Base-by-base conservation (phyloP, 1,140 invertebrate genomes). In the Lucilia sericata region DNA sequence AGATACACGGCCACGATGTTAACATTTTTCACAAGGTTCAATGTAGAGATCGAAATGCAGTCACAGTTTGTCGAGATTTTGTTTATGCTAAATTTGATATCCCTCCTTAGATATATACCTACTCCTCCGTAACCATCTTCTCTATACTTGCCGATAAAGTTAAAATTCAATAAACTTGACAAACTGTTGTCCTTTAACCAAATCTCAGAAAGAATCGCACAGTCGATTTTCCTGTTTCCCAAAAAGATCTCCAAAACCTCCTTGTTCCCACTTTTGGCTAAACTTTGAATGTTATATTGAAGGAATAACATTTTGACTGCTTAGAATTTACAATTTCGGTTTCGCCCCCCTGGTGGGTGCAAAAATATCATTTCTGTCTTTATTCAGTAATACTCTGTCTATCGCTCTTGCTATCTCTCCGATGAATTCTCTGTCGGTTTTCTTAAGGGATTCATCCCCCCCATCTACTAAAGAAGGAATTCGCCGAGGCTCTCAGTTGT, bases 121-220 rank as follows among this genome's bases (percentile, higher is more conserved):
- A 82, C 49, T 9, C 82, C 82, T 5, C 82, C 55, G 49, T 82
- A 82, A 0, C 82, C 82, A 65, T 82, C 82, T 65, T 12, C 47
- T 82, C 82, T 82, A 30, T 82, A 30, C 21, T 82, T 82, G 12
- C n/a, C 21, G 25, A 82, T 82, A 34, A 82, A 82, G 60, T 82
- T 82, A 17, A 65, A 82, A 65, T 65, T 82, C 4, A 34, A 17
- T 5, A 65, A 5, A 25, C 34, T 82, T 47, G 65, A 1, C 2
- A 9, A 10, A 8, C 12, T 51, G 19, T 82, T 82, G 49, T 30
- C 25, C 9, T 60, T 55, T 51, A 82, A 36, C 82, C 82, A 82
- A 17, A 36, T 83, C 70, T 83, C 65, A 5, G 49, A 70, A 8
- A 83, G 10, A 9, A 83, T 21, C 9, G 82, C 60, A 21, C 74